phyloP scores from a whole-genome alignment of 2,888 invertebrate genomes.

The Heliconius sara region DNA sequence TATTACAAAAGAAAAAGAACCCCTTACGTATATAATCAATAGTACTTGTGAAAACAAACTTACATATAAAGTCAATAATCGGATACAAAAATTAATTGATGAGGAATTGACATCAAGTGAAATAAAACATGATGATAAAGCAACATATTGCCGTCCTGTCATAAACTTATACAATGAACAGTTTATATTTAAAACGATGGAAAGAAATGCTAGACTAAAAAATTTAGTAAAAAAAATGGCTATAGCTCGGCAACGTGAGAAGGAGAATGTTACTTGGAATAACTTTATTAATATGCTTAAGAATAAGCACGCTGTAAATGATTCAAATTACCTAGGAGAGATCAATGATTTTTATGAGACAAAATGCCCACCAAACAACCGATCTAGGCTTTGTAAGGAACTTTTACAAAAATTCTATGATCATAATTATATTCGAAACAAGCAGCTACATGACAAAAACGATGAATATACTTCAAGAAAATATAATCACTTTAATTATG shows the following conservation, averaged over 20 bases:
- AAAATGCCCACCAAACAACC: conserved; percentile 49
- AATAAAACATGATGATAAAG: conserved; percentile 56
- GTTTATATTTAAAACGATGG: conserved; percentile 58
- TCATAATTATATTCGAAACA: conserved; percentile 9
- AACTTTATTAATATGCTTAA: conserved; percentile 69
- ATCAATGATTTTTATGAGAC: conserved; percentile 55
- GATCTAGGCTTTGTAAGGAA: conserved; percentile 52
- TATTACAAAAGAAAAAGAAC: conserved; percentile 1
- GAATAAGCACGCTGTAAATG: conserved; percentile 56
- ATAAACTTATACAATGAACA: conserved; percentile 57
- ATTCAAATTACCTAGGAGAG: conserved; percentile 45
- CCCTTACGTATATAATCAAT: conserved; percentile 1
- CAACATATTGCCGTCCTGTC: conserved; percentile 62
- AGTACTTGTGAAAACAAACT: conserved; percentile 9
- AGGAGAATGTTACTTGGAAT: conserved; percentile 64
- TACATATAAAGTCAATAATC: not conserved
- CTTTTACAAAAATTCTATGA: conserved; percentile 57
- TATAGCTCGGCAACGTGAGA: conserved; percentile 60
- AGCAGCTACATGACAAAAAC: conserved; percentile 9
- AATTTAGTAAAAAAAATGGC: conserved; percentile 59
- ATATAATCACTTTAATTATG: conserved; percentile 25
- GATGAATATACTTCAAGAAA: not conserved
- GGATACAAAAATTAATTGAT: not conserved
- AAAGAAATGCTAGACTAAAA: conserved; percentile 62
- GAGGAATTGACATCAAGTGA: conserved; percentile 40